Conservation (phyloP, 30 jellyfish, hydroid and myxozoan species). For the Cassiopea xamachana region DNA sequence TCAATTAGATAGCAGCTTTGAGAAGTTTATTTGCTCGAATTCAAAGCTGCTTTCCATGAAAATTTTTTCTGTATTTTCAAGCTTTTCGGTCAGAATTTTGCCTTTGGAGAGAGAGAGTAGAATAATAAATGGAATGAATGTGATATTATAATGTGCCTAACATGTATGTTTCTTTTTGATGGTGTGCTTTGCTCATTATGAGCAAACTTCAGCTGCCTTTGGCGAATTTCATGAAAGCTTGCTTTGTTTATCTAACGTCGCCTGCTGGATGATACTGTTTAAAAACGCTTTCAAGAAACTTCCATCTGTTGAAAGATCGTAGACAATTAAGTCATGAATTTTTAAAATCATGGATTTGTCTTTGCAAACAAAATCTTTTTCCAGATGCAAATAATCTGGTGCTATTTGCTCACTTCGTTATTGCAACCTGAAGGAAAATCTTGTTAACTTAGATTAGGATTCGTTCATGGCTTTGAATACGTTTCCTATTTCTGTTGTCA, state of each 20-base stretch:
- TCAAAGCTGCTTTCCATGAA: too few species aligned
- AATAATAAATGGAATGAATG: too few species aligned
- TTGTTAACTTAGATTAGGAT: constrained; percentile 33
- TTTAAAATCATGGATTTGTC: constrained; percentile 12
- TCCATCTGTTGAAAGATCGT: neutral
- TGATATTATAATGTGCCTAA: too few species aligned
- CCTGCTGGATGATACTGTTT: neutral
- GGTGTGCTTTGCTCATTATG: neutral
- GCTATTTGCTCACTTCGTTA: constrained; percentile 62
- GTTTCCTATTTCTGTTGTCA: neutral
- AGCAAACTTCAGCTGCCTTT: neutral
- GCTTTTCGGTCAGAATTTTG: too few species aligned
- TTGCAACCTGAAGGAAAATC: constrained; percentile 40
- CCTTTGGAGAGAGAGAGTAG: too few species aligned
- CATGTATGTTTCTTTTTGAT: too few species aligned
- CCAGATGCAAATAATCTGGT: neutral
- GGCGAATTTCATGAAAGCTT: neutral
- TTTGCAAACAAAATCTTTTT: neutral
- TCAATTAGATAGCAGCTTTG: too few species aligned
- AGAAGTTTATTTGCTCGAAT: too few species aligned
- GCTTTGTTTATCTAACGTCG: neutral
- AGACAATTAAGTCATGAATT: constrained; percentile 33
- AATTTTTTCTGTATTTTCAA: too few species aligned
- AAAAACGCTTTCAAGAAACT: neutral
- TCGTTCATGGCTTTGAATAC: neutral